These are phyloP conservation scores for Papilio gigon DNA, from an alignment of 2,888 invertebrate species.

Conservation along the genomic window DNA sequence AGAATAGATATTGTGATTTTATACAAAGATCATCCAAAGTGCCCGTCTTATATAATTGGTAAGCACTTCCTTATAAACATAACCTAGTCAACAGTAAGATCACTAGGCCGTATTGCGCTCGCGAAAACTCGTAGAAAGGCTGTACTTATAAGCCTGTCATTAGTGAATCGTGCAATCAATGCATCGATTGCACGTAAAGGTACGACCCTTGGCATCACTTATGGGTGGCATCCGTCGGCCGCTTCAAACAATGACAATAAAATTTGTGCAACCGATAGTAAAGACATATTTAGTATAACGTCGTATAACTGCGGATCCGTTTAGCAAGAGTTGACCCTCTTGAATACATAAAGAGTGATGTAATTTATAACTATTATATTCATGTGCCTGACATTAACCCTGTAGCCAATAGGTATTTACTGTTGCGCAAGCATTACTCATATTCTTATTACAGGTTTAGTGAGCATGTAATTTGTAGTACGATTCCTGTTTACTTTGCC, in stretches of 20 bases:
- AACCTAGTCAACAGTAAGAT: conserved; percentile 32
- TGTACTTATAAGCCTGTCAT: conserved; percentile 29
- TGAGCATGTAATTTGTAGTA: neutral
- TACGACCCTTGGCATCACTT: conserved; percentile 17
- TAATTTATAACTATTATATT: conserved; percentile 50
- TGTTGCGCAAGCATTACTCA: conserved; percentile 38
- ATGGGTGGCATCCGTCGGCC: conserved; percentile 28
- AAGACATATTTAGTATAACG: conserved; percentile 37
- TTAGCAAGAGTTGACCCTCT: conserved; percentile 57
- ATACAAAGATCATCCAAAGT: neutral
- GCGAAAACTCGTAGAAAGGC: conserved; percentile 21
- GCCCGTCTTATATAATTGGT: neutral
- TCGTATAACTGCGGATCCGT: conserved; percentile 43
- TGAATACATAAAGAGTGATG: conserved; percentile 62
- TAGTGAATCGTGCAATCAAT: conserved; percentile 31
- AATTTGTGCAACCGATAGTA: conserved; percentile 40
- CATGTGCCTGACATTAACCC: conserved; percentile 46
- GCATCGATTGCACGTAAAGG: conserved; percentile 31
- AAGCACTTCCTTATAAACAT: conserved; percentile 22
- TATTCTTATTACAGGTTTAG: conserved; percentile 31
- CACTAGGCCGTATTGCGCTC: neutral
- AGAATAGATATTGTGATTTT: too few relatives aligned
- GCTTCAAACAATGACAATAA: conserved; percentile 32
- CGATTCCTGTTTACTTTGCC: neutral
- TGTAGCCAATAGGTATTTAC: conserved; percentile 40